Evolutionary conservation across 2,888 invertebrate species (phyloP), one percentile per base, ranked within the genome.

Genomic region (Dioctria linearis): DNA sequence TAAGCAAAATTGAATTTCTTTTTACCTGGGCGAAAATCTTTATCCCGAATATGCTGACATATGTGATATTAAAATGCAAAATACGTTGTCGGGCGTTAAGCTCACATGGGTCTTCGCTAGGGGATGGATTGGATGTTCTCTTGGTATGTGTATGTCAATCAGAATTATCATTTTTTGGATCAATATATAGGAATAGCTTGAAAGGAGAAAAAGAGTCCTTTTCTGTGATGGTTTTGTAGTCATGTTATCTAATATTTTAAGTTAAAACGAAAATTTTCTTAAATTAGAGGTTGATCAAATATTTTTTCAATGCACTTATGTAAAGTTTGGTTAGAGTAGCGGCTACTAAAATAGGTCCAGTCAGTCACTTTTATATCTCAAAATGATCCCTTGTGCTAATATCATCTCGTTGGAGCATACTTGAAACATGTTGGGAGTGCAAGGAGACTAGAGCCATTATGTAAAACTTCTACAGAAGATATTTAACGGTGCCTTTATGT

Each of bases 1-100:
- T 69, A 69, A 69, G 69, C 37, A 37, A 69, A 69, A 69, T 69
- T 69, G 69, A 69, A 69, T 69, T 69, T 69, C 25, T 51, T 37
- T 37, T 69, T 69, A 69, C 69, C 69, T 69, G 69, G 9, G 51
- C 49, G 46, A 46, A 51, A 49, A 37, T 51, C 51, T 69, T 69
- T 46, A 69, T 69, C 51, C 51, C n/a, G 69, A 69, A 69, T 51
- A 69, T 69, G 69, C 69, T 69, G 69, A 69, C 69, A 69, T 69
- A 69, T 69, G 69, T 51, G 69, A 69, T 69, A 69, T 69, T 69
- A 69, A 69, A 69, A 69, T 69, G 69, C 69, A 69, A 69, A 69
- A 69, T 69, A 51, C 69, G 69, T 37, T 69, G 69, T 69, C 69
- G 51, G 69, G 69, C 69, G 49, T 69, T 69, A 69, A 51, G 69